Evolutionary conservation across 2,888 invertebrate genomes (phyloP).

Genomic region (Leptopilina syphax): DNA sequence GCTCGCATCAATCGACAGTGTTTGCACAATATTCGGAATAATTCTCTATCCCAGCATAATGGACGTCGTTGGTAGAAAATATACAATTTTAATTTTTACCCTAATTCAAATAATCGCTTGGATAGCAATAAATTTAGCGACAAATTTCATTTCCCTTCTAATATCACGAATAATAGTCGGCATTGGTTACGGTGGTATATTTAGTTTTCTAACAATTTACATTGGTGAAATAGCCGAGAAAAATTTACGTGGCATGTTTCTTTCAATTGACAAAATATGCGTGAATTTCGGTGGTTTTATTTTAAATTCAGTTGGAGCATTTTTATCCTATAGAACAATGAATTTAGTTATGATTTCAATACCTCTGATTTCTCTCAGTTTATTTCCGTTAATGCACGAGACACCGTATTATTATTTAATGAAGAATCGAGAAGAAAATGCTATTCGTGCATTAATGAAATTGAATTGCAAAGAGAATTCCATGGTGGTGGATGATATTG

Average conservation of each 20-base stretch:
- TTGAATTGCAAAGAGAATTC: slow-evolving; percentile 68
- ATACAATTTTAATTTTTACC: slow-evolving; percentile 64
- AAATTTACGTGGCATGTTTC: slow-evolving; percentile 79
- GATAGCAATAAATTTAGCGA: slow-evolving; percentile 66
- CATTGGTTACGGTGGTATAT: slow-evolving; percentile 76
- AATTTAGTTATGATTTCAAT: slow-evolving; percentile 79
- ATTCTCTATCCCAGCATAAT: slow-evolving; percentile 64
- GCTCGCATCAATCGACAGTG: slow-evolving; percentile 68
- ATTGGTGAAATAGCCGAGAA: slow-evolving; percentile 81
- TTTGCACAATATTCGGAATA: slow-evolving; percentile 66
- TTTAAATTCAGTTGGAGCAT: slow-evolving; percentile 74
- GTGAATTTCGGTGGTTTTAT: slow-evolving; percentile 75
- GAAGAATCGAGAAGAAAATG: slow-evolving; percentile 78
- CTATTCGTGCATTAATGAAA: slow-evolving; percentile 79
- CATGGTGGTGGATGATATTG: slow-evolving; percentile 79
- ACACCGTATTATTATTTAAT: slow-evolving; percentile 82
- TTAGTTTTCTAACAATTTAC: slow-evolving; percentile 79
- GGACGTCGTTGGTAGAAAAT: slow-evolving; percentile 69
- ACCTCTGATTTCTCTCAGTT: slow-evolving; percentile 79
- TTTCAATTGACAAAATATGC: slow-evolving; percentile 78
- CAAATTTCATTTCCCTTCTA: slow-evolving; percentile 66
- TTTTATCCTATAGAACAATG: slow-evolving; percentile 77
- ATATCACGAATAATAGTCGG: slow-evolving; percentile 77
- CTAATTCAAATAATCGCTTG: slow-evolving; percentile 66
- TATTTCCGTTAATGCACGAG: slow-evolving; percentile 82